Evolutionary conservation across 2,113 vertebrate genomes (phyloP), one percentile per base, ranked within the genome.

Genomic region (Varanus salvator): DNA sequence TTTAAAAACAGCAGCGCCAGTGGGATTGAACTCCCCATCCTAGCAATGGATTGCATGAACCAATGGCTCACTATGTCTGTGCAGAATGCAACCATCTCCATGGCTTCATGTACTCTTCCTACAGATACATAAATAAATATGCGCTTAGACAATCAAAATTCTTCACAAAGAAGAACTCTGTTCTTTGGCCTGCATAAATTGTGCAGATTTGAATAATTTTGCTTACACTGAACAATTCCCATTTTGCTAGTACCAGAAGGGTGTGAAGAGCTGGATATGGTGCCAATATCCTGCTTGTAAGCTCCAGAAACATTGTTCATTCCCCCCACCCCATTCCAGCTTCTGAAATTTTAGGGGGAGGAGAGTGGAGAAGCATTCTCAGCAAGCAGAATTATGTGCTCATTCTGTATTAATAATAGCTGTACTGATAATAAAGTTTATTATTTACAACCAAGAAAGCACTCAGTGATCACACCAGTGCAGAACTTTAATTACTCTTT

Each of bases 401-500:
- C 21, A 71, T 87, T 87, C n/a, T 72, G 48, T 72, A n/a, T 44
- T 68, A n/a, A 27, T 80, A 48, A 48, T 68, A 15, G n/a, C 76
- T 87, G 25, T 12, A 69, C 17, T 17, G 34, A 52, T 27, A 38
- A 38, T n/a, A 78, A 48, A n/a, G 60, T 14, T 78, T 69, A 38
- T 52, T 50, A 34, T 75, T 76, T 77, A n/a, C 48, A 27, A 57
- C 60, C 60, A 54, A 44, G 74, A 78, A 68, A 89, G 11, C 78
- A 78, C 44, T 34, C 14, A 23, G 74, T 19, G n/a, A 57, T 85
- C 64, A 69, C 72, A 54, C 8, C 29, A 38, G 8, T 82, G 29
- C 15, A 82, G 44, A 54, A 34, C 31, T 85, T n/a, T 85, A 76
- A 89, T 89, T 89, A 89, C 77, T 84, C 72, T 89, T 89, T 69